These are phyloP conservation scores for Stictonetta naevosa DNA, from an alignment of 2,113 vertebrate species.

Conservation along the genomic window DNA sequence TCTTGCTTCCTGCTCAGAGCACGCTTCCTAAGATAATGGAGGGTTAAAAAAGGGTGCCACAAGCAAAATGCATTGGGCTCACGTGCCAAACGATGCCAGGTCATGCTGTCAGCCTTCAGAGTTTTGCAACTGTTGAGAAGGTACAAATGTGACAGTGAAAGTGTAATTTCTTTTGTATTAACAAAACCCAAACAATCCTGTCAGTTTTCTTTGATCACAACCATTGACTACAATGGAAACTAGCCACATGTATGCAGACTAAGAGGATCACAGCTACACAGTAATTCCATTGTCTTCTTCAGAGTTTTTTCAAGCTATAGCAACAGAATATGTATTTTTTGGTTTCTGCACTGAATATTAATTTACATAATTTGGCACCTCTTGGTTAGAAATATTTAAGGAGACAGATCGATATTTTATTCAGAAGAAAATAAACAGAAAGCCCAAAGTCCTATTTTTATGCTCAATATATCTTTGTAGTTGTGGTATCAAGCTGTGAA, in stretches of 20 bases:
- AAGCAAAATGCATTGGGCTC: background rate
- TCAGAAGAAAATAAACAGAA: background rate
- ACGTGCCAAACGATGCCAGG: background rate
- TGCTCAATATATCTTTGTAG: background rate
- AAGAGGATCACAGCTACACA: background rate
- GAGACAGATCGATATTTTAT: background rate
- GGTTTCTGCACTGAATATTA: background rate
- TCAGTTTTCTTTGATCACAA: background rate
- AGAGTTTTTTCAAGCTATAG: background rate
- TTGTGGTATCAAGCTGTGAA: background rate
- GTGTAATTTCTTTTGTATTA: background rate
- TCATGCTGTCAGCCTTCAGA: background rate
- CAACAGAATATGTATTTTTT: background rate
- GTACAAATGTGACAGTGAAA: rapidly evolving
- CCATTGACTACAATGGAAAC: background rate
- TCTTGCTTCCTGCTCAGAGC: background rate
- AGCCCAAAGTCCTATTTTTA: background rate
- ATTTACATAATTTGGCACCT: background rate
- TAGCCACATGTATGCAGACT: background rate
- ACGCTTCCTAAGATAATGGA: background rate
- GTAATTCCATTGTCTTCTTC: background rate
- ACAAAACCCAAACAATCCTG: slow-evolving; percentile 4
- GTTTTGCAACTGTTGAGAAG: background rate
- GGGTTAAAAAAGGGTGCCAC: background rate
- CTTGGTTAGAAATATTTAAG: background rate